A percentile compares a stretch with the other conserved stretches of the same genome.
These are phyloP conservation scores for Cettia cetti DNA, from an alignment of 2,113 vertebrate species.

Conservation along the genomic window DNA sequence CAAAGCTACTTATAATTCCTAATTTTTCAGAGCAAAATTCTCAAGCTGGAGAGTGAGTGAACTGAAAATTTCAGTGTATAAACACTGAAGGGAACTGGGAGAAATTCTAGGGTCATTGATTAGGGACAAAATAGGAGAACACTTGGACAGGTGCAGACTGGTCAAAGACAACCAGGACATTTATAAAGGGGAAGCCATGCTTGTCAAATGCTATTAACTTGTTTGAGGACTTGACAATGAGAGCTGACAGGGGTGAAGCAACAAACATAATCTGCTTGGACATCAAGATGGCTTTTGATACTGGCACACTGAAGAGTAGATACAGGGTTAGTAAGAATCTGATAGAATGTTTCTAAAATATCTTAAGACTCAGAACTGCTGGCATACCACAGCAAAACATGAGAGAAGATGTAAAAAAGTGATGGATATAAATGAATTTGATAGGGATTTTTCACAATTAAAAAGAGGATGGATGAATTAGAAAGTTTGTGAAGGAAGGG, in stretches of 20 bases:
- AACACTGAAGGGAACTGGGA: constrained; percentile 13
- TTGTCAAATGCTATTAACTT: constrained; percentile 70
- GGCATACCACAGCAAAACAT: not conserved
- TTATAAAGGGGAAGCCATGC: constrained; percentile 66
- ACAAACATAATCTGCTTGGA: constrained; percentile 69
- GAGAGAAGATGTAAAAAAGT: not conserved
- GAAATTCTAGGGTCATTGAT: constrained; percentile 52
- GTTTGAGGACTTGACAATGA: constrained; percentile 67
- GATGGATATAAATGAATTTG: not conserved
- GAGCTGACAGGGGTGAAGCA: constrained; percentile 62
- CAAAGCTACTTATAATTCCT: not conserved
- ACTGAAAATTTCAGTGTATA: not conserved
- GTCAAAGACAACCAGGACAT: constrained; percentile 46
- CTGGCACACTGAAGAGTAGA: constrained; percentile 24
- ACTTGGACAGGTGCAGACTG: constrained; percentile 53
- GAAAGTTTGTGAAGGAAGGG: not conserved
- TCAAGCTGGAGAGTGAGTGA: not conserved
- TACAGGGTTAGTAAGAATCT: constrained; percentile 21
- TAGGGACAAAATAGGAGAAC: constrained; percentile 37
- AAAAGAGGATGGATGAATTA: not conserved
- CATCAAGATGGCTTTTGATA: constrained; percentile 64
- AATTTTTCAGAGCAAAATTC: not conserved
- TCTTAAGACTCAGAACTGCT: not conserved
- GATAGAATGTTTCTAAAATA: constrained; percentile 26
- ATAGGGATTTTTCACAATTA: not conserved